Evolutionary conservation across 2,113 vertebrate species (phyloP), one percentile per base, ranked within the genome.

Genomic region (Lophius piscatorius): DNA sequence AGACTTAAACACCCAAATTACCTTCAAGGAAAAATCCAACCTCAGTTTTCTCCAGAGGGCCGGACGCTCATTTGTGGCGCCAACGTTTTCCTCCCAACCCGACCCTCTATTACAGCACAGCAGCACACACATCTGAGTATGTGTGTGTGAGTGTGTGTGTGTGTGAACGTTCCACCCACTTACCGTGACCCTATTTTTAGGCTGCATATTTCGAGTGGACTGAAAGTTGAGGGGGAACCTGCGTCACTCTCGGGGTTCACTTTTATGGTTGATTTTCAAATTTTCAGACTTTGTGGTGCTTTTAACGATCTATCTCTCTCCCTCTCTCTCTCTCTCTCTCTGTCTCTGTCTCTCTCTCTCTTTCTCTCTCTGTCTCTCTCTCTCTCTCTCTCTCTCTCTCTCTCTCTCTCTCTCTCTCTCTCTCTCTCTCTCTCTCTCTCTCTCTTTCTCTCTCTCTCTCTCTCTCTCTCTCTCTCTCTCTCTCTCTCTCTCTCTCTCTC

Each of bases 1-100:
- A 10, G 12, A 9, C 16, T 35, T 42, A 69, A 72, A 49, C 9
- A 38, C 36, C 52, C 14, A 65, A 70, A 74, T 63, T 58, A 70
- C 50, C 57, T 63, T 72, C 10, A 5, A 64, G 62, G 67, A 63
- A 55, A 65, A 60, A 16, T 47, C 22, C 57, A 48, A 42, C 41
- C 36, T 33, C 42, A 38, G 44, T 24, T 38, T 17, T 36, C 50
- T 58, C 34, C 38, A 42, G 52, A 36, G 62, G 44, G 24, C 34
- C 12, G 34, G 41, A 40, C 20, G 36, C 45, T 50, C 22, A 21
- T 66, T 36, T 40, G 33, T 70, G 74, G 70, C 62, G 65, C 74
- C 74, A 54, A 36, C 12, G 6, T 56, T 48, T 60, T 33, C 51
- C 58, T 39, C 18, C 6, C 45, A 29, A 18, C 35, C 33, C 20